Evolutionary conservation across 23 tunicate species (phyloP), one percentile per base, ranked within the genome.

Genomic region (Halocynthia roretzi): DNA sequence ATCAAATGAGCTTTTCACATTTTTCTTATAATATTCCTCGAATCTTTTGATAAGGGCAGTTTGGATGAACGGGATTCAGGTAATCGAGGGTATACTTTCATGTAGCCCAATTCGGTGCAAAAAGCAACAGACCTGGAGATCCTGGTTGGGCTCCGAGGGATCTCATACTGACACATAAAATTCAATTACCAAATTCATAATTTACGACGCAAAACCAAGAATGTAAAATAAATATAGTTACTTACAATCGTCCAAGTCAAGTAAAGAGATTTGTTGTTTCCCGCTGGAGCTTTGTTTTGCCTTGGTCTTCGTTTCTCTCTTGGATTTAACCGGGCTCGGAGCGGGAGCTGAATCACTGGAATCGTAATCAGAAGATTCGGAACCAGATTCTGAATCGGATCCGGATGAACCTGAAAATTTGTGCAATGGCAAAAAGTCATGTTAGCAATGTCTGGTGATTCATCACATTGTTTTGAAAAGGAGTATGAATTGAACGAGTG

Each of bases 201-300:
- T 60, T 60, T 60, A 15, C 4, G 64, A 20, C 4, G 23, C 22
- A 20, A 68, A 23, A 68, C 5, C 72, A 12, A 12, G 21, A 68
- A 14, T 68, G 21, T 58, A 72, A 2, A 18, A 72, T 5, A 40
- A 40, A 48, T 10, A 40, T 15, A 20, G 49, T 10, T 17, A 74
- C 96, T 68, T 70, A 89, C 96, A 84, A 67, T 91, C 97, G 52
- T 91, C 87, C 6, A 91, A 67, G 70, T 91, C 97, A 1, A 91
- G 73, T 12, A 91, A 55, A 22, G 89, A 81, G 63, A 91, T 65
- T 61, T 54, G 75, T 62, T 81, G 62, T 55, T 85, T 71, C n/a
- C 71, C 48, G 14, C 52, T 56, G 17, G 76, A 54, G 70, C 63
- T 75, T 48, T 71, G 69, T 62, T n/a, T 44, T 14, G 53, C 15